Base-by-base conservation (phyloP, 2,113 vertebrate genomes). In the Proterorhinus semilunaris region DNA sequence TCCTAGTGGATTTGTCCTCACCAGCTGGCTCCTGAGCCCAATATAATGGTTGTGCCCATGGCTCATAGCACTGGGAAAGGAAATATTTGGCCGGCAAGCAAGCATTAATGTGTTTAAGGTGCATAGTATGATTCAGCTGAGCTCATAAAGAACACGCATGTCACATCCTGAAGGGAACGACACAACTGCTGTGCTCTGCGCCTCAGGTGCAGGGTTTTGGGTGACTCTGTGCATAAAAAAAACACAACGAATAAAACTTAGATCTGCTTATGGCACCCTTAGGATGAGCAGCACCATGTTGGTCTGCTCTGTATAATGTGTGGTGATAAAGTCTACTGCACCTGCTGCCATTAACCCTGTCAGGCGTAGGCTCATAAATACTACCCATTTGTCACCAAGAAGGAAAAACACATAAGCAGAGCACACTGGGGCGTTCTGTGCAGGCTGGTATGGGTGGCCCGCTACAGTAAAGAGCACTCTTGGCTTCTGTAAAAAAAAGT, bases 51-150 rank as follows among this genome's bases (percentile, higher is more conserved):
- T 74, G 80, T 88, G 83, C 88, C 89, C 87, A 83, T 87, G 74
- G 84, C 88, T 85, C 83, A 77, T 72, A 88, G 80, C 72, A 85
- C 76, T 84, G 75, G 82, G 89, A 70, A 91, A 90, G 86, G 88
- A 89, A 89, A 87, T 86, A 86, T 69, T 84, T 82, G 76, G 85
- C 83, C 80, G 59, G 74, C 46, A 70, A 74, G 78, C 86, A 87
- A 65, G 65, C 59, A 65, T 79, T 82, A 81, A 92, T 92, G 85
- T 80, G 62, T 90, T 92, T 89, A 89, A 91, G 90, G 80, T 86
- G 78, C 74, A n/a, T 83, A 49, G 54, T 86, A 83, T 72, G 86
- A 87, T 87, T 91, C 84, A 82, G 64, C 79, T 58, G 73, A 76
- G 68, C 83, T 88, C 88, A 87, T 91, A 91, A 92, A 91, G 78